Percentiles rank a stretch among this genome's conserved stretches.
Evolutionary conservation across 2,113 vertebrate genomes (phyloP).

Genomic region (Elachura formosa): DNA sequence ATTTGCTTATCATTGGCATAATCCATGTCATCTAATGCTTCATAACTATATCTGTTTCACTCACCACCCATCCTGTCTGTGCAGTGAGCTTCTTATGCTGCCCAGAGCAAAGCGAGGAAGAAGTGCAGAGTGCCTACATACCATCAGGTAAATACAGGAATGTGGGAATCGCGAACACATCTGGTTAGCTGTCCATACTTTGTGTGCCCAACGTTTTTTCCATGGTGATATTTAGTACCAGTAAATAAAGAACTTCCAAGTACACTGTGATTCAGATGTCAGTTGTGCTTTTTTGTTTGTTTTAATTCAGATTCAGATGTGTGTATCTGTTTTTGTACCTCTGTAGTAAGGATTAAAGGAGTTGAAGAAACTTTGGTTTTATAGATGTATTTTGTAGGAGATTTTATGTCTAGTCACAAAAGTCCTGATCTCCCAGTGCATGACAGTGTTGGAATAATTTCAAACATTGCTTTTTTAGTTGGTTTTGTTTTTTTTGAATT

Average conservation of each 20-base stretch:
- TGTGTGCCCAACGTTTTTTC: neutral
- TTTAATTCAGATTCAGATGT: neutral
- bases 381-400: neutral
- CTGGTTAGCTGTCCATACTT: slow-evolving; percentile 23
- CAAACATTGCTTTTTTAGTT: neutral
- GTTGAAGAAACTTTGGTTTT: neutral
- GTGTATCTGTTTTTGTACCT: neutral
- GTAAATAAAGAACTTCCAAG: neutral
- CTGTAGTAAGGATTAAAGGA: neutral
- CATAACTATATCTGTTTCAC: slow-evolving; percentile 80
- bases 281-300: neutral
- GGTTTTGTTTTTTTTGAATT: neutral
- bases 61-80: slow-evolving; percentile 86
- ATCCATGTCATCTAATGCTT: slow-evolving; percentile 82
- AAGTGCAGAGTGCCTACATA: slow-evolving; percentile 99
- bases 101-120: slow-evolving; percentile 97
- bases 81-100: slow-evolving; percentile 97
- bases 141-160: slow-evolving; percentile 92
- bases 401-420: slow-evolving; percentile 35
- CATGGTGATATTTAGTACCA: neutral
- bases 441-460: neutral
- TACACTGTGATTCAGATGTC: neutral
- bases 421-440: slow-evolving; percentile 16
- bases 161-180: slow-evolving; percentile 39
- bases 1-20: slow-evolving; percentile 75